phyloP scores from a whole-genome alignment of 2,797 vertebrate species.

The Meriones psammophilus region DNA sequence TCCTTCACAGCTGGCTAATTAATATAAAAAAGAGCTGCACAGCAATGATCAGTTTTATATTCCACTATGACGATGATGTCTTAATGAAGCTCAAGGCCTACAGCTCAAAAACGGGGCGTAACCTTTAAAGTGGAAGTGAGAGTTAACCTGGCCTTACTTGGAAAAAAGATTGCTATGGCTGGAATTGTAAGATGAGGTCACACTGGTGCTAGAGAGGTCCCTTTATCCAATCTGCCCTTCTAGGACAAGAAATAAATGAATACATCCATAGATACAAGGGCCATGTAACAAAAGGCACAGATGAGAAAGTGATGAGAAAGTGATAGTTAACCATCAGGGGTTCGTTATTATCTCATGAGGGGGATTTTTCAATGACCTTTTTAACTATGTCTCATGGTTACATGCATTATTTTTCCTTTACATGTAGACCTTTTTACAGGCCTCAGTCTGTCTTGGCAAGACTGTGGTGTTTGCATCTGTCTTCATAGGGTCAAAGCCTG shows the following conservation, averaged over 20 bases:
- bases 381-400: not conserved
- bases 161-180: not conserved
- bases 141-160: not conserved
- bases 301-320: not conserved
- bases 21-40: slow-evolving; percentile 80
- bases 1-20: slow-evolving; percentile 74
- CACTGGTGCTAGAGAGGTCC: not conserved
- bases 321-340: slow-evolving; percentile 77
- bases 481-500: not conserved
- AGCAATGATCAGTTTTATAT: slow-evolving; percentile 79
- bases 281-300: not conserved
- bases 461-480: not conserved
- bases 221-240: not conserved
- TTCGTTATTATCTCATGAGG: slow-evolving; percentile 67
- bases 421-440: slow-evolving; percentile 12
- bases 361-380: not conserved
- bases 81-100: slow-evolving; percentile 81
- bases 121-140: slow-evolving; percentile 66
- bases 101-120: slow-evolving; percentile 77
- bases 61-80: slow-evolving; percentile 68
- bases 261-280: not conserved
- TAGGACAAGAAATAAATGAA: not conserved
- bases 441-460: not conserved
- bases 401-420: slow-evolving; percentile 32
- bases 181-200: not conserved